These are phyloP conservation scores for Brenthis ino DNA, from an alignment of 2,888 invertebrate genomes.

Conservation along the genomic window DNA sequence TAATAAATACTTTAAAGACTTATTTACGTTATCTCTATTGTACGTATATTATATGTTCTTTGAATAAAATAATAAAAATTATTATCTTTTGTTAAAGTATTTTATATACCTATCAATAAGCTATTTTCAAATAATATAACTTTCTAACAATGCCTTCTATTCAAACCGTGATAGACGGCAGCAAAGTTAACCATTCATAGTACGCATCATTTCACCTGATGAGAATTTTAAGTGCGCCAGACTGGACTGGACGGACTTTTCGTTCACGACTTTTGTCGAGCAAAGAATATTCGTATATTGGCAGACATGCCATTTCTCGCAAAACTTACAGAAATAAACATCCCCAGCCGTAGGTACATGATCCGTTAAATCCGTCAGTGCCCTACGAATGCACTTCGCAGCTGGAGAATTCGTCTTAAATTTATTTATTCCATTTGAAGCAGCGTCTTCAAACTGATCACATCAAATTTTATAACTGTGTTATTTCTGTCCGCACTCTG, in stretches of 20 bases:
- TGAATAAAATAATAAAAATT: no score
- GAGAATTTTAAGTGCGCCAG: constrained; percentile 16
- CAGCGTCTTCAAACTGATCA: constrained; percentile 49
- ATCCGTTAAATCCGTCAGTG: constrained; percentile 72
- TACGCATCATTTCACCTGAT: constrained; percentile 8
- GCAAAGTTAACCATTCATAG: constrained; percentile 5
- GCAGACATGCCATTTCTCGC: constrained; percentile 68
- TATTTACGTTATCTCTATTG: no score
- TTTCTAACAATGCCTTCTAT: not conserved
- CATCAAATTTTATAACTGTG: constrained; percentile 48
- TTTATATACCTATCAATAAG: no score
- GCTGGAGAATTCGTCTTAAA: constrained; percentile 67
- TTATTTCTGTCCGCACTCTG: constrained; percentile 55
- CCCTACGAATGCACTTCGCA: constrained; percentile 71
- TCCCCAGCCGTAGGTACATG: constrained; percentile 61
- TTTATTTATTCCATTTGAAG: constrained; percentile 54
- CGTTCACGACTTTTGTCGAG: constrained; percentile 36
- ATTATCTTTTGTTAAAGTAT: no score
- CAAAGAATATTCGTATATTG: constrained; percentile 42
- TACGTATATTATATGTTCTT: no score
- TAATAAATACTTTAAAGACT: no score
- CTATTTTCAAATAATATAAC: no score
- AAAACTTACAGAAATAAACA: constrained; percentile 74
- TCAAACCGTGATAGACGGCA: constrained; percentile 1
- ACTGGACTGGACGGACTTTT: not conserved